These are phyloP conservation scores for Polypedilum pembai DNA, from an alignment of 1,140 invertebrate genomes.

Conservation along the genomic window DNA sequence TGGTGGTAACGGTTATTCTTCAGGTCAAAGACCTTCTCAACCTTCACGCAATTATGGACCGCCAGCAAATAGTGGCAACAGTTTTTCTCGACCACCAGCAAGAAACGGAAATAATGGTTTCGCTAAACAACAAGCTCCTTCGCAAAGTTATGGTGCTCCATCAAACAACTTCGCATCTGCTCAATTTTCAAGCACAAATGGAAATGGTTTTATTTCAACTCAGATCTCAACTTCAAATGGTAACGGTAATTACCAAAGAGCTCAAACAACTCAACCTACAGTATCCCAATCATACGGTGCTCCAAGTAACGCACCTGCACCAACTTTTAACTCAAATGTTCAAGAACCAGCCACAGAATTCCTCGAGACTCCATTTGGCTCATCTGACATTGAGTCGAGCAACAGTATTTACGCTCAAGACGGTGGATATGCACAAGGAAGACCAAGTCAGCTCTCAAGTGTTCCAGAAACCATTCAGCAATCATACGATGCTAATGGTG, in stretches of 20 bases:
- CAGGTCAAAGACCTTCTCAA: background rate
- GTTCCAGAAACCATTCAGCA: background rate
- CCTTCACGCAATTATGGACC: background rate
- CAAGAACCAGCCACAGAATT: no score
- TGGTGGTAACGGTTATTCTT: background rate
- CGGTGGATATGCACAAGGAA: background rate
- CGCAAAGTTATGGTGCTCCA: background rate
- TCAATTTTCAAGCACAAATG: no score
- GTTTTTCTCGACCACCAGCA: background rate
- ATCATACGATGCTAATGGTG: background rate
- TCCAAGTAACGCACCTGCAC: background rate
- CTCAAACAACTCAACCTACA: no score
- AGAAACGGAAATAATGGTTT: background rate
- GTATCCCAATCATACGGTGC: background rate
- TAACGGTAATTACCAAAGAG: no score
- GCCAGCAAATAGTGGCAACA: background rate
- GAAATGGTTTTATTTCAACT: no score
- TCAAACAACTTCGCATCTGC: background rate
- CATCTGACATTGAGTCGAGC: background rate
- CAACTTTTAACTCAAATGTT: no score
- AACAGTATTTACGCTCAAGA: slow-evolving; percentile 7
- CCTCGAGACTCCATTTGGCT: no score
- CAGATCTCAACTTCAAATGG: no score
- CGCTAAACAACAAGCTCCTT: background rate
- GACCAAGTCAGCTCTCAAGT: background rate